Percentiles rank a stretch among this genome's conserved stretches.
phyloP scores from a whole-genome alignment of 2,888 invertebrate genomes.

The Ephialtes manifestator region DNA sequence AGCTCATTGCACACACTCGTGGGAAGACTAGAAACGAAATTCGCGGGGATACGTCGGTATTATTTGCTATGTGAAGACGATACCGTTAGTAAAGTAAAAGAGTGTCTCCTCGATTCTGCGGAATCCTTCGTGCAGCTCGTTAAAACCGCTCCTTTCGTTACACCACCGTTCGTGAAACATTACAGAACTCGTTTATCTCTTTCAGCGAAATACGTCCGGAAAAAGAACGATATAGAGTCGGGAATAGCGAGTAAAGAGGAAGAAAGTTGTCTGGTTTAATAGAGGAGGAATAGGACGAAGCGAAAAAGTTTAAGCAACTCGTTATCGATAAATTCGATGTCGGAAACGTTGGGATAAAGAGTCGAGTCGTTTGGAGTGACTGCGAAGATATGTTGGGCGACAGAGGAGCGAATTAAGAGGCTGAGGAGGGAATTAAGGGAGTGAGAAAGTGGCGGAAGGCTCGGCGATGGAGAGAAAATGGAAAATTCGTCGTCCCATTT shows the following conservation, averaged over 20 bases:
- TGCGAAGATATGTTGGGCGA: neutral
- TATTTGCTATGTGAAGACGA: neutral
- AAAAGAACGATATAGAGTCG: neutral
- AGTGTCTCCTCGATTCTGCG: neutral
- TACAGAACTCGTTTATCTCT: slow-evolving; percentile 49
- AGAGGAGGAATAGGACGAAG: neutral
- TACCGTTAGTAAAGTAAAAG: neutral
- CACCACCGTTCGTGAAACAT: neutral
- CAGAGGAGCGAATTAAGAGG: neutral
- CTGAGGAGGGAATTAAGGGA: neutral
- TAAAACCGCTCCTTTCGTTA: slow-evolving; percentile 13
- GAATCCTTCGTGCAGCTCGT: slow-evolving; percentile 15
- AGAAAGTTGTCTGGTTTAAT: slow-evolving; percentile 24
- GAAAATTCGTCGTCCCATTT: slow-evolving; percentile 4
- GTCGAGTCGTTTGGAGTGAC: neutral
- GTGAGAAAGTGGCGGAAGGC: neutral
- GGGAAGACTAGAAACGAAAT: slow-evolving; percentile 48
- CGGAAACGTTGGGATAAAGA: neutral
- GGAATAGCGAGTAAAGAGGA: neutral
- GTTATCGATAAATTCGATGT: slow-evolving; percentile 27
- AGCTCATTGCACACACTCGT: slow-evolving; percentile 54
- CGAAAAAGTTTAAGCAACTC: slow-evolving; percentile 39
- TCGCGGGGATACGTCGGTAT: slow-evolving; percentile 19
- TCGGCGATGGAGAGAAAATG: slow-evolving; percentile 4
- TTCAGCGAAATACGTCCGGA: slow-evolving; percentile 6